Conservation (phyloP, 1,140 invertebrate genomes). For the Andricus grossulariae region DNA sequence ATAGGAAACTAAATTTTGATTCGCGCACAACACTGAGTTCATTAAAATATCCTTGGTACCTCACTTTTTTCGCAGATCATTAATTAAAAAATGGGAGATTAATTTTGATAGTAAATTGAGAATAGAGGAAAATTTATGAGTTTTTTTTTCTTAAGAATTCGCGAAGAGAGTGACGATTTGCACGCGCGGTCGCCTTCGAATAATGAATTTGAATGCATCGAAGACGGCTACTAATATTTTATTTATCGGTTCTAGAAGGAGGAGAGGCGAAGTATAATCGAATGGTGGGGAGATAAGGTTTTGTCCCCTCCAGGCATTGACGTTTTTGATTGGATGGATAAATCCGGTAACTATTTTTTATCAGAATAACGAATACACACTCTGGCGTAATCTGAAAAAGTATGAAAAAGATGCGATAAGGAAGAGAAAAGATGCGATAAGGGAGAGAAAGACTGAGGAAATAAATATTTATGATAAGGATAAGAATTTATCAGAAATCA, state of each 20-base stretch:
- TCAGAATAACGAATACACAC: too few species aligned
- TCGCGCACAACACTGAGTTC: neutral
- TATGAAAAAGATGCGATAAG: too few species aligned
- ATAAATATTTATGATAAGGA: too few species aligned
- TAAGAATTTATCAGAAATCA: too few species aligned
- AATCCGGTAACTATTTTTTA: too few species aligned
- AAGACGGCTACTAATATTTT: constrained; percentile 66
- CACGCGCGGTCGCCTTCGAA: constrained; percentile 53
- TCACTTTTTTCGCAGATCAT: too few species aligned
- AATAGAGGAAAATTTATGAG: too few species aligned
- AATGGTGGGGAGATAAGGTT: constrained; percentile 39
- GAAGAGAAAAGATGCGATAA: too few species aligned
- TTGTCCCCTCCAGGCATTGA: constrained; percentile 15
- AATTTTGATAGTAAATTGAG: too few species aligned
- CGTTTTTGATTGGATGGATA: constrained; percentile 8
- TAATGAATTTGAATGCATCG: constrained; percentile 67
- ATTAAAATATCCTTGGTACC: neutral
- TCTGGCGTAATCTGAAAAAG: too few species aligned
- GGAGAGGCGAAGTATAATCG: constrained; percentile 50
- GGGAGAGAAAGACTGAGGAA: too few species aligned
- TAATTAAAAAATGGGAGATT: neutral
- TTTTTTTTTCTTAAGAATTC: constrained; percentile 17
- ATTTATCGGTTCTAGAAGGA: constrained; percentile 62
- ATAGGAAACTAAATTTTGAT: constrained; percentile 20
- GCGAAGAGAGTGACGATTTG: constrained; percentile 35